Conservation (phyloP, 2,797 vertebrate genomes). For the Labeo calbasu region DNA sequence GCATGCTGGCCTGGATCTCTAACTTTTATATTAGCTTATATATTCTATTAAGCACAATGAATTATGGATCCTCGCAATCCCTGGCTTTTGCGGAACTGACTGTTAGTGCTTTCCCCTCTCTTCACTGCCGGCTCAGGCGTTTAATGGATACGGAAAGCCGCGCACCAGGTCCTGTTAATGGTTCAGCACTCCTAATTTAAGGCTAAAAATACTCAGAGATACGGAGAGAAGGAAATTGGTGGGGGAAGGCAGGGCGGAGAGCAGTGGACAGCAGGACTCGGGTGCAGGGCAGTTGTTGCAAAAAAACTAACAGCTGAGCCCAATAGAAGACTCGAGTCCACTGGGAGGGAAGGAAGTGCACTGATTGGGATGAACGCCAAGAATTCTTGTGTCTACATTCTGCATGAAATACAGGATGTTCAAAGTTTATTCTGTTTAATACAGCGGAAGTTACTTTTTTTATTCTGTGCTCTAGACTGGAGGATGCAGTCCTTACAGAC, state of each 20-base stretch:
- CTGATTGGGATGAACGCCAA: conserved; percentile 38
- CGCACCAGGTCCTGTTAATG: conserved; percentile 64
- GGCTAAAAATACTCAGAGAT: conserved; percentile 64
- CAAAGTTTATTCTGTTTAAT: conserved; percentile 22
- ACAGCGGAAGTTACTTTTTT: neutral
- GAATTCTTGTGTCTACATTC: conserved; percentile 30
- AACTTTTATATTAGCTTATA: conserved; percentile 65
- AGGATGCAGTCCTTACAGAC: neutral
- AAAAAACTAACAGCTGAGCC: conserved; percentile 49
- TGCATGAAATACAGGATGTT: conserved; percentile 24
- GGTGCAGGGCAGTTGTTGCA: conserved; percentile 57
- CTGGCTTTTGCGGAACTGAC: conserved; percentile 53
- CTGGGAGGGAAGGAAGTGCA: conserved; percentile 43
- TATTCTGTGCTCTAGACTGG: neutral
- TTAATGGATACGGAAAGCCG: conserved; percentile 70
- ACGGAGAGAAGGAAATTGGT: conserved; percentile 42
- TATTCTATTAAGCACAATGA: conserved; percentile 70
- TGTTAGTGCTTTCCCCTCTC: conserved; percentile 57
- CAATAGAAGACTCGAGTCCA: conserved; percentile 17
- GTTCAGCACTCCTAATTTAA: conserved; percentile 65
- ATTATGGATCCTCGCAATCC: conserved; percentile 66
- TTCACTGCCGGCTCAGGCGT: conserved; percentile 53
- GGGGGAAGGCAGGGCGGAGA: conserved; percentile 47
- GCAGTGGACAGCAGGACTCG: conserved; percentile 45
- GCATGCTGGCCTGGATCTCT: conserved; percentile 33